A percentile compares a stretch with the other conserved stretches of the same genome.
Conservation (phyloP, 2,113 vertebrate species). For the Neopipo cinnamomea region DNA sequence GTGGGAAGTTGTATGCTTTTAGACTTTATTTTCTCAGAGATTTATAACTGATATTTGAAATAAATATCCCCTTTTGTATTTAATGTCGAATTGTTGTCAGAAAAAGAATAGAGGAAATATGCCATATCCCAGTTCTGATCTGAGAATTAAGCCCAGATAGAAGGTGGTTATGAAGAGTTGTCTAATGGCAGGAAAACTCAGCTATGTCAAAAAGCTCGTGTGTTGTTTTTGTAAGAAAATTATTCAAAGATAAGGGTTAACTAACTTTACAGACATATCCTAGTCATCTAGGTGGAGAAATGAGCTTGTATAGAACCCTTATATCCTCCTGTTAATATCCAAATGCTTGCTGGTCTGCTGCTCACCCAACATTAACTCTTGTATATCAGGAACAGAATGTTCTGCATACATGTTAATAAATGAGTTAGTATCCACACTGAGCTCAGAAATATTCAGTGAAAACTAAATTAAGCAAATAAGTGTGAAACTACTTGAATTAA, state of each 20-base stretch:
- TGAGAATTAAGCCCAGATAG: background rate
- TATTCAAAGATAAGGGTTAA: background rate
- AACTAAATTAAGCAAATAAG: background rate
- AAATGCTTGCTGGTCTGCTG: background rate
- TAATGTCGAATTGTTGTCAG: background rate
- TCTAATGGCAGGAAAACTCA: background rate
- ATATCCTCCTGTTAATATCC: background rate
- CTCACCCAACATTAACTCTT: accelerated
- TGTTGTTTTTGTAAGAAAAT: background rate
- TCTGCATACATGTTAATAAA: background rate
- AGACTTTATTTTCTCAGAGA: background rate
- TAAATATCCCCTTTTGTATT: background rate
- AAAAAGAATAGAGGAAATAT: background rate
- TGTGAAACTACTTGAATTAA: background rate
- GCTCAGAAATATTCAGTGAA: background rate
- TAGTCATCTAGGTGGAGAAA: background rate
- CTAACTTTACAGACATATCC: background rate
- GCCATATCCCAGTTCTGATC: background rate
- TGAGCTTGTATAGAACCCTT: background rate
- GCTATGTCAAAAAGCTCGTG: background rate
- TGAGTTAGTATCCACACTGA: background rate
- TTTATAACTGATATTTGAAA: background rate
- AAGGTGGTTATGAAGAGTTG: background rate
- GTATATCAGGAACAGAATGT: background rate
- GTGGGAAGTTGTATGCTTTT: background rate